These are phyloP conservation scores for Notodonta dromedarius DNA, from an alignment of 2,888 invertebrate genomes.

Conservation along the genomic window DNA sequence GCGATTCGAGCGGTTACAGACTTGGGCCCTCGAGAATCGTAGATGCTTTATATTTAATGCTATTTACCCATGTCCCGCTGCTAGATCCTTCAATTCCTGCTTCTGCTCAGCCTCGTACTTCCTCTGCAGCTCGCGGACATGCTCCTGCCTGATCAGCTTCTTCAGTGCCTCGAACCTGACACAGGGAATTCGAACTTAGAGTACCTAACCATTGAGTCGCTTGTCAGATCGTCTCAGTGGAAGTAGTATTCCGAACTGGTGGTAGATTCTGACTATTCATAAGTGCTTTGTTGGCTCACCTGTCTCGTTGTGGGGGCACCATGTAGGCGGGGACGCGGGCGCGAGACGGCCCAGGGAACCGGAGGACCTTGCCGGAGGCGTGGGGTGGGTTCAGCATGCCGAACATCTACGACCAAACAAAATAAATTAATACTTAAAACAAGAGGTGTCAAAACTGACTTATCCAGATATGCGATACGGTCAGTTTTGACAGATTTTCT, in stretches of 20 bases:
- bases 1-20: too few species aligned
- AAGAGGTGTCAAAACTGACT: too few species aligned
- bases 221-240: too few species aligned
- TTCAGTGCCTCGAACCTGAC: constrained; percentile 90
- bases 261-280: too few species aligned
- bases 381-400: constrained; percentile 75
- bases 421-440: background rate
- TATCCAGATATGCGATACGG: too few species aligned
- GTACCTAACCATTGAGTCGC: too few species aligned
- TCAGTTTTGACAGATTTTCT: too few species aligned
- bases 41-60: background rate
- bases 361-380: constrained; percentile 73
- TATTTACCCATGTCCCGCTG: constrained; percentile 83
- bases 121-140: constrained; percentile 90
- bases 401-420: constrained; percentile 61
- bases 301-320: constrained; percentile 77
- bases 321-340: constrained; percentile 63
- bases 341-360: constrained; percentile 74
- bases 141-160: constrained; percentile 90
- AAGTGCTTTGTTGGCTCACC: constrained; percentile 45
- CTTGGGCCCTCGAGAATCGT: too few species aligned
- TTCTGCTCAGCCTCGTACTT: constrained; percentile 90
- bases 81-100: constrained; percentile 87
- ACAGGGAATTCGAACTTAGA: constrained; percentile 18
- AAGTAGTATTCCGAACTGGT: too few species aligned